Evolutionary conservation across 2,113 vertebrate genomes (phyloP), one percentile per base, ranked within the genome.

Genomic region (Oxyura jamaicensis): DNA sequence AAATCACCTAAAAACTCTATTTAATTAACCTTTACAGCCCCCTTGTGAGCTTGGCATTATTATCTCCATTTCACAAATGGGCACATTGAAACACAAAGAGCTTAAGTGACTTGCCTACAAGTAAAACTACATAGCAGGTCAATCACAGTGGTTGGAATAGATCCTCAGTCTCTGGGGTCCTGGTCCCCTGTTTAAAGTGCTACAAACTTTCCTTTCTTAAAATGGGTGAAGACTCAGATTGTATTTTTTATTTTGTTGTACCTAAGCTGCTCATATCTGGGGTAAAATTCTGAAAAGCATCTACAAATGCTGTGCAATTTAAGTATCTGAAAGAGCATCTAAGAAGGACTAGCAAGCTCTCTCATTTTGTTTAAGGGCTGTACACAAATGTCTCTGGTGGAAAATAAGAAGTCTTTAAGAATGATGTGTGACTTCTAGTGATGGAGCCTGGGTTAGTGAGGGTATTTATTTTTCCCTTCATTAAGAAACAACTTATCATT

Each of bases 401-500:
- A 96, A 97, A 96, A 96, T 96, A 97, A 96, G 92, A 86, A 95
- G 95, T 97, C 96, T 96, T 97, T 96, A 96, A 96, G 96, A 97
- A 97, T 96, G 96, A 97, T 97, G 91, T 96, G 96, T 97, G 96
- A 97, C 93, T 96, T 94, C 91, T 89, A 83, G 91, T 97, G 95
- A 96, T 96, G 95, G 95, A 95, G 95, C 87, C 56, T 97, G 94
- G 92, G 95, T 95, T 97, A 96, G 94, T 85, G 9, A 96, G 95
- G 92, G 96, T 97, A 97, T 97, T 97, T 97, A 97, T 97, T 97
- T 97, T 97, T 97, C 97, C 95, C 96, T 97, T 97, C 97, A 97
- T 97, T 97, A 97, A 96, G 96, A 97, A 97, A 96, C 97, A 97
- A 97, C 97, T 97, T 97, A 97, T 97, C 97, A 97, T 97, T 96